phyloP scores from a whole-genome alignment of 2,113 vertebrate species.

The Brachirus orientalis region DNA sequence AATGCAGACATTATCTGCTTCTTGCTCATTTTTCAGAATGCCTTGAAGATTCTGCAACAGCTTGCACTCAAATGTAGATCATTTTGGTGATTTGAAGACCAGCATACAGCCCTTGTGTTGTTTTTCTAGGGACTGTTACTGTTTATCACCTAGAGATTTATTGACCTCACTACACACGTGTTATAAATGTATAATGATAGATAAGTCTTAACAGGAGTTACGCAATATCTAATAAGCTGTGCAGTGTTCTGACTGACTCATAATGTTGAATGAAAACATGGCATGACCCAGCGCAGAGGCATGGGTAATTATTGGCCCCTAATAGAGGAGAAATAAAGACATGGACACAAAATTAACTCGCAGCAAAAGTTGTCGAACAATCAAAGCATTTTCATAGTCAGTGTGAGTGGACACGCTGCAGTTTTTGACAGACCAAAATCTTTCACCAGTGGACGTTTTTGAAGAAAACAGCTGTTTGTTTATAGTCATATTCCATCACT shows the following conservation, averaged over 20 bases:
- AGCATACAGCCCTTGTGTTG: background rate
- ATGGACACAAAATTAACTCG: background rate
- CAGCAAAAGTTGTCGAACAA: background rate
- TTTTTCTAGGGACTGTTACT: slow-evolving; percentile 11
- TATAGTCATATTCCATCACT: slow-evolving; percentile 43
- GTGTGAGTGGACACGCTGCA: background rate
- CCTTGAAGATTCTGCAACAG: slow-evolving; percentile 14
- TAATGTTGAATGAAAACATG: slow-evolving; percentile 56
- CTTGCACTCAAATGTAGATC: slow-evolving; percentile 9
- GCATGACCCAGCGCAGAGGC: slow-evolving; percentile 22
- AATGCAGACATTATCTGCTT: slow-evolving; percentile 56
- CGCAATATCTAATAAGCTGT: slow-evolving; percentile 20
- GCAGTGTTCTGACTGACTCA: slow-evolving; percentile 39
- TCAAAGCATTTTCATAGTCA: slow-evolving; percentile 6
- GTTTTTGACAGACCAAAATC: slow-evolving; percentile 7
- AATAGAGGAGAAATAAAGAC: background rate
- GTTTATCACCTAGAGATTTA: background rate
- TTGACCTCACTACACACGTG: background rate
- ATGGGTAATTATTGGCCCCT: slow-evolving; percentile 7
- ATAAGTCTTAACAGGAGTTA: background rate
- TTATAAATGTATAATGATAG: slow-evolving; percentile 34
- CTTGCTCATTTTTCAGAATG: slow-evolving; percentile 44
- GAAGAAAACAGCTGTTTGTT: slow-evolving; percentile 53
- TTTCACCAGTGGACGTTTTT: slow-evolving; percentile 16
- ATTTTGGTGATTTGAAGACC: background rate